phyloP scores from a whole-genome alignment of 2,113 vertebrate genomes.

The Lepisosteus osseus region DNA sequence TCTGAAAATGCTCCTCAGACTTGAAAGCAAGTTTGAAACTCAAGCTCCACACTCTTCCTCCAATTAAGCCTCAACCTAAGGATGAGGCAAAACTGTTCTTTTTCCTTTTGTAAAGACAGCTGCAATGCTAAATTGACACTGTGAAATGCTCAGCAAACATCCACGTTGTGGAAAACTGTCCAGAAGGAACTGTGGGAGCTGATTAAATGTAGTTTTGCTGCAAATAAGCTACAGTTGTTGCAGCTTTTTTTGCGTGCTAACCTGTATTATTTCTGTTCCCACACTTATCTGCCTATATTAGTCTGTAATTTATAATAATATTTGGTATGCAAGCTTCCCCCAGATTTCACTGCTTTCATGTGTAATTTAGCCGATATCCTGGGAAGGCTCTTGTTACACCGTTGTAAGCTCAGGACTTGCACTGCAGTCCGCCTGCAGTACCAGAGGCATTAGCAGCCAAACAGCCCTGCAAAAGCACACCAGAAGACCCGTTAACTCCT shows the following conservation, averaged over 20 bases:
- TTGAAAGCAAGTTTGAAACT: too few species aligned
- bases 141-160: too few species aligned
- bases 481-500: not conserved
- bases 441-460: conserved; percentile 48
- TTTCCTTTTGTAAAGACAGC: too few species aligned
- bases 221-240: too few species aligned
- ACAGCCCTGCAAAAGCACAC: conserved; percentile 11
- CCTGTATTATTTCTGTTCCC: conserved; percentile 50
- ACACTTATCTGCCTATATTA: conserved; percentile 53
- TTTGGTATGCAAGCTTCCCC: conserved; percentile 57
- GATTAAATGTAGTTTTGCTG: too few species aligned
- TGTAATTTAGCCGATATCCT: conserved; percentile 70
- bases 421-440: conserved; percentile 26
- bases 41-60: too few species aligned
- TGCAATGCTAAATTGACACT: too few species aligned
- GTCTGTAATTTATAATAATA: conserved; percentile 64
- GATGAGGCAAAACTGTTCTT: too few species aligned
- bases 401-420: conserved; percentile 34
- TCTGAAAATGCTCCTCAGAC: too few species aligned
- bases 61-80: too few species aligned
- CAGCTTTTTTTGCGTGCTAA: conserved; percentile 38
- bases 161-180: too few species aligned
- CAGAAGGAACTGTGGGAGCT: too few species aligned
- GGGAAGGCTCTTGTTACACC: conserved; percentile 61
- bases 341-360: conserved; percentile 61